These are phyloP conservation scores for Pterophyllum scalare DNA, from an alignment of 2,113 vertebrate genomes.

Conservation along the genomic window DNA sequence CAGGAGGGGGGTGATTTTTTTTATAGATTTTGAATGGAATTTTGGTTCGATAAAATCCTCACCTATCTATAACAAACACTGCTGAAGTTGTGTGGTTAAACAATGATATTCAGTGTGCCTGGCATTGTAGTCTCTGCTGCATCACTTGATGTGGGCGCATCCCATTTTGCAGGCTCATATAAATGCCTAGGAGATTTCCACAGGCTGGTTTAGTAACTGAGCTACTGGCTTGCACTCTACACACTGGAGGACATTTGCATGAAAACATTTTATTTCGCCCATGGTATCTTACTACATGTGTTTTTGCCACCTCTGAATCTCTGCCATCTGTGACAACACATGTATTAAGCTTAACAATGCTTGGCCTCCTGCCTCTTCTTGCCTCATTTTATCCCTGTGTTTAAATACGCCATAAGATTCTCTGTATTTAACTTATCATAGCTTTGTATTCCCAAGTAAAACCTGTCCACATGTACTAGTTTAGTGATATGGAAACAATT, in stretches of 20 bases:
- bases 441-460: not conserved
- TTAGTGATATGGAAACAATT: constrained; percentile 2
- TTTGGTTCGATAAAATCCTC: not conserved
- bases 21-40: not conserved
- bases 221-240: not conserved
- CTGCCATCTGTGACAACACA: constrained; percentile 29
- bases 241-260: constrained; percentile 15
- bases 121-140: not conserved
- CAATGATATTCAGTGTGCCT: not conserved
- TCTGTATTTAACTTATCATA: not conserved
- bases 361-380: constrained; percentile 4
- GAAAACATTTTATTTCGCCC: constrained; percentile 10
- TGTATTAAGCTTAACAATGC: constrained; percentile 18
- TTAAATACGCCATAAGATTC: not conserved
- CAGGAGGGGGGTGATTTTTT: too few relatives aligned
- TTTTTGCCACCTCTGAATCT: constrained; percentile 24
- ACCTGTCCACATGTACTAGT: not conserved
- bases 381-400: not conserved
- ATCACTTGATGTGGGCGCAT: not conserved
- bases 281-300: not conserved
- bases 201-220: constrained; percentile 13
- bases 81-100: not conserved
- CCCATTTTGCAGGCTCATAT: constrained; percentile 17
- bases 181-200: constrained; percentile 21
- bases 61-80: not conserved